These are phyloP conservation scores for Brachypodius melanocephalos DNA, from an alignment of 2,113 vertebrate genomes.

Conservation along the genomic window DNA sequence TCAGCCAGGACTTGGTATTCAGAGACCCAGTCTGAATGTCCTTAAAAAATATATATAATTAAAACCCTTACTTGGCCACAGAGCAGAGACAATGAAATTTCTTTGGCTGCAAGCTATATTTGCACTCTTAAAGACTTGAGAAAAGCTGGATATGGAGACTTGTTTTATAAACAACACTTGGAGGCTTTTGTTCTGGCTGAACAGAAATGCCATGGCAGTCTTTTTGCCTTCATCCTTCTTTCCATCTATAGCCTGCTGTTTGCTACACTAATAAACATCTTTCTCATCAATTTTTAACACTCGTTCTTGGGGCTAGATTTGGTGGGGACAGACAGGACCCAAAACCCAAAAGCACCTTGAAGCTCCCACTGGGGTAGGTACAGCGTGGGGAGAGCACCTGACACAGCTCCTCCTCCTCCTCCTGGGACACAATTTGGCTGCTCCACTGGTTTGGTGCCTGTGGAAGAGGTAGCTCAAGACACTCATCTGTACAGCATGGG, in stretches of 20 bases:
- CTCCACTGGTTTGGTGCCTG: not conserved
- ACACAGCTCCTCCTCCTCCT: not conserved
- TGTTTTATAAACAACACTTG: slow-evolving; percentile 51
- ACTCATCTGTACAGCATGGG: not conserved
- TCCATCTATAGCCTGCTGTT: not conserved
- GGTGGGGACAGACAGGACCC: not conserved
- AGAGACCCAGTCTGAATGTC: not conserved
- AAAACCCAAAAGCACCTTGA: not conserved
- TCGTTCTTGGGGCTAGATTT: not conserved
- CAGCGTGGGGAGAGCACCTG: not conserved
- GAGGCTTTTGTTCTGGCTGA: not conserved
- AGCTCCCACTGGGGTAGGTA: not conserved
- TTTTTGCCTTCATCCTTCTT: not conserved
- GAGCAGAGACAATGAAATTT: slow-evolving; percentile 22
- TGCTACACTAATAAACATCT: not conserved
- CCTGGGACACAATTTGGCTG: fast-evolving
- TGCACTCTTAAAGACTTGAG: slow-evolving; percentile 14
- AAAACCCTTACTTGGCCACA: not conserved
- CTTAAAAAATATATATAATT: not conserved
- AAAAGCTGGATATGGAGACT: slow-evolving; percentile 31
- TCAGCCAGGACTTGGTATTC: slow-evolving; percentile 14
- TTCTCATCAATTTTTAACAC: not conserved
- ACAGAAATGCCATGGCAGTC: not conserved
- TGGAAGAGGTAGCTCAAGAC: not conserved
- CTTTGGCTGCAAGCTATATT: not conserved